Conservation (phyloP, 1,140 invertebrate genomes). For the Drosophila lacteicornis region DNA sequence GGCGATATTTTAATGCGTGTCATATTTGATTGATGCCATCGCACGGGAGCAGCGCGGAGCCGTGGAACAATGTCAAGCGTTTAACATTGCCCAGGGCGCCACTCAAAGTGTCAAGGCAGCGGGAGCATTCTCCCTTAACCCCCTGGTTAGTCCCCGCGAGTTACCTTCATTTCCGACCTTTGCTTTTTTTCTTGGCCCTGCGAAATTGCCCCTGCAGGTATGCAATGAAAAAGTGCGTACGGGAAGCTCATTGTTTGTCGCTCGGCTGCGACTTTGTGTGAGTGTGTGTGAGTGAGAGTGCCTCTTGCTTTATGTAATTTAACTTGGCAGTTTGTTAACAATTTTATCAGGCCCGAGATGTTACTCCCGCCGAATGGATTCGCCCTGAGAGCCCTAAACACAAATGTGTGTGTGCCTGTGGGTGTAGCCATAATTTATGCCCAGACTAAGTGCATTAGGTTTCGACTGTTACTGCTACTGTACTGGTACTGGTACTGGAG, state of each 20-base stretch:
- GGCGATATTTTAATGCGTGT: constrained; percentile 80
- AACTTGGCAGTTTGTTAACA: constrained; percentile 73
- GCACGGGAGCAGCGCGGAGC: constrained; percentile 12
- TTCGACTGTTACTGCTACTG: constrained; percentile 11
- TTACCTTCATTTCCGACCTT: constrained; percentile 18
- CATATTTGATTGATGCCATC: constrained; percentile 81
- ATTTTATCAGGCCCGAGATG: constrained; percentile 65
- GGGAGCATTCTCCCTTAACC: neutral
- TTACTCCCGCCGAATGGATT: constrained; percentile 6
- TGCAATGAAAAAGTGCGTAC: constrained; percentile 75
- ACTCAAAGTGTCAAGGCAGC: constrained; percentile 60
- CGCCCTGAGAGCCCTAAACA: constrained; percentile 43
- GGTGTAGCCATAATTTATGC: constrained; percentile 72
- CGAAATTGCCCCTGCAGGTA: constrained; percentile 73
- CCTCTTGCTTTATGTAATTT: constrained; percentile 72
- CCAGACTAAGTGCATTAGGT: constrained; percentile 76
- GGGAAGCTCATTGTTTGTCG: constrained; percentile 30
- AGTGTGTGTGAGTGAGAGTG: constrained; percentile 11
- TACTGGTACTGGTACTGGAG: constrained; percentile 7
- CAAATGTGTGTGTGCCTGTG: constrained; percentile 27
- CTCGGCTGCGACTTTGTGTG: neutral
- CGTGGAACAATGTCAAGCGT: constrained; percentile 77
- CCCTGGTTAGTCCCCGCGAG: constrained; percentile 4
- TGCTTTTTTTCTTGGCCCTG: constrained; percentile 30
- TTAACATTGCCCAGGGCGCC: constrained; percentile 71